Evolutionary conservation across 2,797 vertebrate genomes (phyloP).

Genomic region (Poeciliopsis gracilis): DNA sequence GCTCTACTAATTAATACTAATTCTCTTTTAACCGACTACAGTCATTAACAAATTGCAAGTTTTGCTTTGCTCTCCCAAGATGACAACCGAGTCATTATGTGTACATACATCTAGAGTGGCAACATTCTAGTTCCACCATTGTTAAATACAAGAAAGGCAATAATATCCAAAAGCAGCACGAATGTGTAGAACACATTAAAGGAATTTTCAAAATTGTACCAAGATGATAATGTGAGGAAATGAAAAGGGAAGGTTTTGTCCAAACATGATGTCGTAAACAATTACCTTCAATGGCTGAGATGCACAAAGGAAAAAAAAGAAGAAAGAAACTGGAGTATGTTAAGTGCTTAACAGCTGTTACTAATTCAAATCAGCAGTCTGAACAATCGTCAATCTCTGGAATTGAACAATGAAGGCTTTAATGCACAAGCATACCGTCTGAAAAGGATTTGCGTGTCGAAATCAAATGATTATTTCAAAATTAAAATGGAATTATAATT

Average conservation of each 20-base stretch:
- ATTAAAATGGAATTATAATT: slow-evolving; percentile 60
- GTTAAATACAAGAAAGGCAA: slow-evolving; percentile 83
- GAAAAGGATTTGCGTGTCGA: slow-evolving; percentile 55
- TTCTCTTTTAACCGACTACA: slow-evolving; percentile 78
- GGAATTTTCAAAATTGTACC: slow-evolving; percentile 80
- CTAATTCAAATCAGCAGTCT: slow-evolving; percentile 69
- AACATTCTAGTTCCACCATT: slow-evolving; percentile 73
- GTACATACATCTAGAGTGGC: slow-evolving; percentile 74
- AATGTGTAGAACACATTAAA: slow-evolving; percentile 83
- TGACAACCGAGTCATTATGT: slow-evolving; percentile 72
- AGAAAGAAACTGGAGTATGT: slow-evolving; percentile 59
- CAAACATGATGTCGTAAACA: slow-evolving; percentile 79
- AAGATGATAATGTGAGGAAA: slow-evolving; percentile 66
- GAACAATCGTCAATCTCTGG: slow-evolving; percentile 75
- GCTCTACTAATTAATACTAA: slow-evolving; percentile 83
- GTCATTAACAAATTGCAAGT: slow-evolving; percentile 71
- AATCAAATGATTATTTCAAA: slow-evolving; percentile 52
- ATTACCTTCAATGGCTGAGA: slow-evolving; percentile 76
- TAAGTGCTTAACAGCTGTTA: slow-evolving; percentile 74
- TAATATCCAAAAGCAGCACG: slow-evolving; percentile 84
- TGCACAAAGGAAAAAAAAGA: slow-evolving; percentile 31
- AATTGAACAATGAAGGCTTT: slow-evolving; percentile 72
- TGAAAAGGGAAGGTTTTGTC: slow-evolving; percentile 52
- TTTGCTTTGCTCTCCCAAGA: slow-evolving; percentile 75
- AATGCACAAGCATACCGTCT: slow-evolving; percentile 59